phyloP scores from a whole-genome alignment of 2,113 vertebrate species.

The Coracopsis vasa region DNA sequence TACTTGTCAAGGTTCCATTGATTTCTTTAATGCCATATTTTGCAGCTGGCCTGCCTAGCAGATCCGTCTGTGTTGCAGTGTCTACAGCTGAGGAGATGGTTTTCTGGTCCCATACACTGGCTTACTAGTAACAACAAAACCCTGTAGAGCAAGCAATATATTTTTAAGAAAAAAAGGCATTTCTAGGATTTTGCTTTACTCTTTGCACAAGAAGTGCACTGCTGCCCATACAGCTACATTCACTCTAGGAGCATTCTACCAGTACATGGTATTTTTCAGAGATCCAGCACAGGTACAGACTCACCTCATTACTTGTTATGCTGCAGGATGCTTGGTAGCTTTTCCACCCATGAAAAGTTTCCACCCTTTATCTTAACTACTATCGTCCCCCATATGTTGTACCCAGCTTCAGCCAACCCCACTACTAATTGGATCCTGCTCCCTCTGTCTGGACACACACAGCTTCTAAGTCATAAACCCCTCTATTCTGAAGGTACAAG shows the following conservation, averaged over 20 bases:
- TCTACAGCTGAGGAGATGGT: background rate
- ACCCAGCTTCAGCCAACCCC: background rate
- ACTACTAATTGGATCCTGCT: background rate
- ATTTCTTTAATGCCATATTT: background rate
- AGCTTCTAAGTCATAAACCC: background rate
- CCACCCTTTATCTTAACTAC: background rate
- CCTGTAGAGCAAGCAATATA: background rate
- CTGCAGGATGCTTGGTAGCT: background rate
- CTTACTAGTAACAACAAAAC: background rate
- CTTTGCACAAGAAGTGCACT: too few species aligned
- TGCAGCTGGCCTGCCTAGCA: background rate
- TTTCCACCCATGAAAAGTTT: background rate
- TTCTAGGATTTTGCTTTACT: background rate
- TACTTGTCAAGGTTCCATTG: background rate
- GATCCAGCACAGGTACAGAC: background rate
- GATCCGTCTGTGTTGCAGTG: background rate
- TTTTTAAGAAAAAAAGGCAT: background rate
- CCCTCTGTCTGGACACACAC: background rate
- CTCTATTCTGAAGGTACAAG: background rate
- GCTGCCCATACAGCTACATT: background rate
- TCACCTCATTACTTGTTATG: background rate
- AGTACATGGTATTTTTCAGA: background rate
- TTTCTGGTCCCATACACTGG: background rate
- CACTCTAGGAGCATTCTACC: background rate
- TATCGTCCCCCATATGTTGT: rapidly evolving